Conservation (phyloP, 2,113 vertebrate genomes). For the Oreochromis tanganicae region DNA sequence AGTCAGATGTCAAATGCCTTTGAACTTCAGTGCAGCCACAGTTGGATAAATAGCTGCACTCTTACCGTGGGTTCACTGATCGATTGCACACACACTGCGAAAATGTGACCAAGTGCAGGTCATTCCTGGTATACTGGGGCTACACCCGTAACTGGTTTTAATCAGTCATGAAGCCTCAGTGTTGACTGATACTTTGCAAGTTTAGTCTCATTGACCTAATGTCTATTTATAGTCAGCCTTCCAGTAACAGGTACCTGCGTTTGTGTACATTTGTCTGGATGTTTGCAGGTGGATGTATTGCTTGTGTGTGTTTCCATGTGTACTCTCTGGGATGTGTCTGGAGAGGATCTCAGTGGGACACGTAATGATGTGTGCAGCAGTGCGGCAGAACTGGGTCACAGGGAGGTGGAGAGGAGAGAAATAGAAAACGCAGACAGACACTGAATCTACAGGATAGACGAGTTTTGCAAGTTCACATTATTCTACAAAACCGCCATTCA, state of each 20-base stretch:
- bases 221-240: constrained; percentile 39
- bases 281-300: not conserved
- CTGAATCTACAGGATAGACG: not conserved
- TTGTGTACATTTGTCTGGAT: not conserved
- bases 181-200: not conserved
- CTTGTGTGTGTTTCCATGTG: not conserved
- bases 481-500: not conserved
- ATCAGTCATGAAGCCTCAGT: not conserved
- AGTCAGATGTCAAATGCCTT: not conserved
- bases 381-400: constrained; percentile 64
- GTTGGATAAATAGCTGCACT: not conserved
- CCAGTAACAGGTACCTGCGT: constrained; percentile 21
- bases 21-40: not conserved
- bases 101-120: not conserved
- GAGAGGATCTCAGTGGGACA: constrained; percentile 50
- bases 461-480: not conserved
- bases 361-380: constrained; percentile 56
- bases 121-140: not conserved
- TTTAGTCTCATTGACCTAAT: constrained; percentile 22
- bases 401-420: constrained; percentile 17
- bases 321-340: constrained; percentile 37
- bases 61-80: not conserved
- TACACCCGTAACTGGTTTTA: not conserved
- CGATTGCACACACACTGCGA: not conserved
- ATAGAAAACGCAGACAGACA: not conserved